A percentile compares a stretch with the other conserved stretches of the same genome.
phyloP scores from a whole-genome alignment of 2,113 vertebrate genomes.

The Dicerorhinus sumatrensis region DNA sequence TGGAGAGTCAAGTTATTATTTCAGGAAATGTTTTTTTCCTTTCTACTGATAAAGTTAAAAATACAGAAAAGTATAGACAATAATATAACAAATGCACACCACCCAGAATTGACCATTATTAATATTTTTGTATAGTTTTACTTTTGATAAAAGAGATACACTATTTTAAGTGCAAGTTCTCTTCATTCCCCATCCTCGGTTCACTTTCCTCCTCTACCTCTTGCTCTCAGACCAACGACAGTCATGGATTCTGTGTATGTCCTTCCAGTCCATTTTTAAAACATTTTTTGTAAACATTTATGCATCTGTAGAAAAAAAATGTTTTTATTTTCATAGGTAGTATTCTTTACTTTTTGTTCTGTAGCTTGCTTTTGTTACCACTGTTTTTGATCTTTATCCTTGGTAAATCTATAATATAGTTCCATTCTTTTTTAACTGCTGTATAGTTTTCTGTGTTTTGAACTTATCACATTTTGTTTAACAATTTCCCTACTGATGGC shows the following conservation, averaged over 20 bases:
- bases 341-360: not conserved
- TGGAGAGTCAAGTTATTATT: constrained; percentile 2
- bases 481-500: not conserved
- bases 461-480: not conserved
- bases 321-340: not conserved
- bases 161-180: not conserved
- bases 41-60: not conserved
- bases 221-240: not conserved
- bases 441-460: not conserved
- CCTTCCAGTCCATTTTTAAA: not conserved
- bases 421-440: not conserved
- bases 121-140: not conserved
- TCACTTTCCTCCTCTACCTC: not conserved
- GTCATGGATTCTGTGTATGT: not conserved
- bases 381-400: not conserved
- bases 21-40: not conserved
- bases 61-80: not conserved
- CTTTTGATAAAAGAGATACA: not conserved
- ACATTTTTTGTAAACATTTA: not conserved
- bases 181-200: not conserved
- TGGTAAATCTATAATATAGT: not conserved
- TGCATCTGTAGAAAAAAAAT: not conserved
- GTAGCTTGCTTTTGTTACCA: not conserved
- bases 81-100: not conserved
- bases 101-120: not conserved